phyloP scores from a whole-genome alignment of 2,113 vertebrate species.

The Platysternon megacephalum region DNA sequence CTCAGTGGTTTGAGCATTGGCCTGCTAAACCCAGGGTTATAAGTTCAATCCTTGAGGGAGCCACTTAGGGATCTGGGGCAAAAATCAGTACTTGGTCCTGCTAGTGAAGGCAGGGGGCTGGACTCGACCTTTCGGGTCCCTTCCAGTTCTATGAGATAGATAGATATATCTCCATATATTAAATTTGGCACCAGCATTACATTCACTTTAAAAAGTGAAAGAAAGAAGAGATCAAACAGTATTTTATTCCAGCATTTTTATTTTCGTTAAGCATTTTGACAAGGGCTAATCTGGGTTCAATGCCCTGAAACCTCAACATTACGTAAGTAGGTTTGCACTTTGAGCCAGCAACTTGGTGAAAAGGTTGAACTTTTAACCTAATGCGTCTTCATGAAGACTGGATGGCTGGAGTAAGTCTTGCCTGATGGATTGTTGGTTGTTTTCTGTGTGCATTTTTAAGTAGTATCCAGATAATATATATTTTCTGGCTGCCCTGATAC shows the following conservation, averaged over 20 bases:
- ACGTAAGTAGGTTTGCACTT: slow-evolving; percentile 62
- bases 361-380: slow-evolving; percentile 73
- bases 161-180: too few species aligned
- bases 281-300: slow-evolving; percentile 56
- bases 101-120: too few species aligned
- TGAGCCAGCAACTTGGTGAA: slow-evolving; percentile 59
- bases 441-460: slow-evolving; percentile 59
- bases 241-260: slow-evolving; percentile 61
- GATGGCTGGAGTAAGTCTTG: slow-evolving; percentile 50
- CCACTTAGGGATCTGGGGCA: too few species aligned
- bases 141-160: too few species aligned
- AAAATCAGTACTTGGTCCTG: too few species aligned
- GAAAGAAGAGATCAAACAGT: slow-evolving; percentile 47
- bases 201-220: slow-evolving; percentile 37
- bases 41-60: too few species aligned
- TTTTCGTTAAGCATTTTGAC: slow-evolving; percentile 65
- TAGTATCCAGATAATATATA: slow-evolving; percentile 65
- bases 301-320: slow-evolving; percentile 66
- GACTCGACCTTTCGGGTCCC: too few species aligned
- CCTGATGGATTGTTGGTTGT: slow-evolving; percentile 13
- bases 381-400: slow-evolving; percentile 61
- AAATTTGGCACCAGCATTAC: slow-evolving; percentile 25
- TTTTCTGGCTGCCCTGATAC: slow-evolving; percentile 53
- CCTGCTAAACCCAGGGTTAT: too few species aligned
- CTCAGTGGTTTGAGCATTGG: too few species aligned